Conservation (phyloP, 2,888 invertebrate species). For the Hirudinaria manillensis region DNA sequence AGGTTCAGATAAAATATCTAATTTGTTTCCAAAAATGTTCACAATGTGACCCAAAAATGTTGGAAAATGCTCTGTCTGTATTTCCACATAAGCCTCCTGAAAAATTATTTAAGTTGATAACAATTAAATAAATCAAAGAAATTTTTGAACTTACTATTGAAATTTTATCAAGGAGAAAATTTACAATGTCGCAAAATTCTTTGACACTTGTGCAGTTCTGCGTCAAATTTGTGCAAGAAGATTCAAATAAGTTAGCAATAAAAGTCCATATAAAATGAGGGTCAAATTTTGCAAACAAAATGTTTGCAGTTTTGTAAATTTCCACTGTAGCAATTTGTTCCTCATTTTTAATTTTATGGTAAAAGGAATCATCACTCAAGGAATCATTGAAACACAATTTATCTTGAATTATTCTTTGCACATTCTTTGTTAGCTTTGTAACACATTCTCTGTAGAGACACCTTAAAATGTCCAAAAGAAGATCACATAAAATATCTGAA, state of each 20-base stretch:
- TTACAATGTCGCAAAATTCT: conserved; percentile 68
- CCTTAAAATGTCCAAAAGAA: conserved; percentile 64
- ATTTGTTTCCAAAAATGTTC: conserved; percentile 61
- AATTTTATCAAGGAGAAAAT: conserved; percentile 65
- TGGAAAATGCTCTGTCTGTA: conserved; percentile 72
- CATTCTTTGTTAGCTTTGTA: background rate
- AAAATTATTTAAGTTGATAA: background rate
- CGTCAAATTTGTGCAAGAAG: conserved; percentile 41
- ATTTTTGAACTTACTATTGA: conserved; percentile 57
- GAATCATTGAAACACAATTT: conserved; percentile 16
- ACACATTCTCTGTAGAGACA: conserved; percentile 47
- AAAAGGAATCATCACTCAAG: conserved; percentile 1
- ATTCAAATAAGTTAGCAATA: conserved; percentile 57
- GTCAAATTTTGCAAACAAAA: conserved; percentile 74
- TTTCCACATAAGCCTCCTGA: conserved; percentile 69
- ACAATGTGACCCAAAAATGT: conserved; percentile 68
- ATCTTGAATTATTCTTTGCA: conserved; percentile 9
- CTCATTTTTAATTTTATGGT: conserved; percentile 16
- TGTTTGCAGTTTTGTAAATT: conserved; percentile 74
- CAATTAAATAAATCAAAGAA: background rate
- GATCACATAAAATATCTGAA: conserved; percentile 50
- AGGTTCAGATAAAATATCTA: conserved; percentile 59
- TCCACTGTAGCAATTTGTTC: conserved; percentile 55
- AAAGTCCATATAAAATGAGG: conserved; percentile 81
- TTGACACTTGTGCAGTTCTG: conserved; percentile 44